Evolutionary conservation across 1,140 invertebrate genomes (phyloP).

Genomic region (Drosophila varians): DNA sequence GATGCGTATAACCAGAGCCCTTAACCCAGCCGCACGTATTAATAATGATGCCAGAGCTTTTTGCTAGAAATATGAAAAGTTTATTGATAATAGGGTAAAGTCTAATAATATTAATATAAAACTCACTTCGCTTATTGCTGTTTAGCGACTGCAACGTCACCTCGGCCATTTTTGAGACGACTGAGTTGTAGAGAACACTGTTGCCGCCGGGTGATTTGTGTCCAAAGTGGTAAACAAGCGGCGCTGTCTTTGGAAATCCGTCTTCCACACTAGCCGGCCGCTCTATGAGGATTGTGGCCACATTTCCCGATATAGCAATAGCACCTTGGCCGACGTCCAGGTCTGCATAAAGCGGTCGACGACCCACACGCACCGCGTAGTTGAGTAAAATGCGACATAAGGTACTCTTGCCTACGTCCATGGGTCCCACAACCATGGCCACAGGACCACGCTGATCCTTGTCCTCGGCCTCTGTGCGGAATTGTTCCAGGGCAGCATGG

Average conservation of each 20-base stretch:
- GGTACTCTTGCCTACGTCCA: constrained; percentile 98
- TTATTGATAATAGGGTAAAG: no score
- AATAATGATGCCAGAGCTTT: constrained; percentile 96
- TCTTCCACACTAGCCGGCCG: constrained; percentile 95
- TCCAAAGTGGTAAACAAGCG: constrained; percentile 97
- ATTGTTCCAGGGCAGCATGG: constrained; percentile 96
- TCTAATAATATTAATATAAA: not conserved
- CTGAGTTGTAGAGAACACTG: constrained; percentile 92
- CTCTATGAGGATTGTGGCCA: constrained; percentile 95
- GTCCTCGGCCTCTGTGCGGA: constrained; percentile 92
- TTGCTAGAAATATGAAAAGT: constrained; percentile 85
- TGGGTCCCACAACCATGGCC: constrained; percentile 96
- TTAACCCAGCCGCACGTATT: constrained; percentile 99
- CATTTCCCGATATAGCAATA: constrained; percentile 96
- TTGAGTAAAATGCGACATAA: constrained; percentile 95
- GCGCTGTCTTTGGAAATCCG: constrained; percentile 95
- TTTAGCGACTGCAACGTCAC: constrained; percentile 93
- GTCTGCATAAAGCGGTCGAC: constrained; percentile 95
- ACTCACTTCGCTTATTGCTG: constrained; percentile 92
- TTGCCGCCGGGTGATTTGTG: constrained; percentile 92
- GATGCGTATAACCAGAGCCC: constrained; percentile 92
- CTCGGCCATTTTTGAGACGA: constrained; percentile 93
- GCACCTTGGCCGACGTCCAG: constrained; percentile 98
- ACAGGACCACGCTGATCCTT: constrained; percentile 90
- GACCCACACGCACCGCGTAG: constrained; percentile 94